phyloP scores from a whole-genome alignment of 2,888 invertebrate species.

The Chrysomela aeneicollis region DNA sequence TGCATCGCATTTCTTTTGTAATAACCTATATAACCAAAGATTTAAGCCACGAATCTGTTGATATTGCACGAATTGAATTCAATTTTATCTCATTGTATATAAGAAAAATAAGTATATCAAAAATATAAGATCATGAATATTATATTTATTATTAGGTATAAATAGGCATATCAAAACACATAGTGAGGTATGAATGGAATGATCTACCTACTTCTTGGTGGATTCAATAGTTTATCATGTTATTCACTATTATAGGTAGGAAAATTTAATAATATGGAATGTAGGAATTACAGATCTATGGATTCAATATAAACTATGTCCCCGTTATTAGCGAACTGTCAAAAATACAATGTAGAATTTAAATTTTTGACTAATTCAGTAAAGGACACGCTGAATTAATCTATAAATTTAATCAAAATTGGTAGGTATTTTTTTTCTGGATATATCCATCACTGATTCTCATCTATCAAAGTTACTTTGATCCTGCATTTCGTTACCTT shows the following conservation, averaged over 20 bases:
- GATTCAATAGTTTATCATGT: too few species aligned
- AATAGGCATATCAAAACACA: background rate
- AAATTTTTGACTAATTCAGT: background rate
- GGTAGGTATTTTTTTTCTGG: background rate
- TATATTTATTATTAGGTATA: background rate
- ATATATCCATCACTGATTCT: background rate
- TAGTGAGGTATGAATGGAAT: too few species aligned
- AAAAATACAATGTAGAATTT: background rate
- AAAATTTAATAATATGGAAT: too few species aligned
- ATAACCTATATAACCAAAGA: conserved; percentile 3
- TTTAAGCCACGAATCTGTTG: background rate
- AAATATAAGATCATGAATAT: too few species aligned
- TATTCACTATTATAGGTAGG: too few species aligned
- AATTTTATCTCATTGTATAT: background rate
- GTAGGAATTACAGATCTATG: too few species aligned
- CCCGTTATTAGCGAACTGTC: too few species aligned
- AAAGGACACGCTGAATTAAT: conserved; percentile 2
- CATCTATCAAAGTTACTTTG: too few species aligned
- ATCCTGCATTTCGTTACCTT: background rate
- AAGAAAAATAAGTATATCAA: background rate
- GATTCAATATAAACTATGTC: too few species aligned
- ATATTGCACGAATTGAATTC: conserved; percentile 1
- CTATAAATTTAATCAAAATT: background rate
- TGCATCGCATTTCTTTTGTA: background rate
- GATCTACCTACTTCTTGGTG: background rate